These are phyloP conservation scores for Protonemura montana DNA, from an alignment of 2,888 invertebrate genomes.

Conservation along the genomic window DNA sequence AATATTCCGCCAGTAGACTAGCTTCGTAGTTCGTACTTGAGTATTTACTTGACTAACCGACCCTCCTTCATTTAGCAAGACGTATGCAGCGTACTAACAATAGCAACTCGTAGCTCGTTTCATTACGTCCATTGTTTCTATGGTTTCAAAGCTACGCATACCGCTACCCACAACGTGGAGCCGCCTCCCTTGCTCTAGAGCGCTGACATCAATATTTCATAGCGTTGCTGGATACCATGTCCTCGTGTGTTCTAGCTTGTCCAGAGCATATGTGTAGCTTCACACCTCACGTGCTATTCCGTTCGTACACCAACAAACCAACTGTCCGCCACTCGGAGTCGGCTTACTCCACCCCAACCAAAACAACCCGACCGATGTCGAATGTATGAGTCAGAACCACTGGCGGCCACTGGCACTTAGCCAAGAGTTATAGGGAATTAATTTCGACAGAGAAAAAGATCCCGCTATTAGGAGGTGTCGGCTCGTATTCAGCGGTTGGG, in stretches of 20 bases:
- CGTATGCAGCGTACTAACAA: not conserved
- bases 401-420: constrained; percentile 13
- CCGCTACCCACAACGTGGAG: not conserved
- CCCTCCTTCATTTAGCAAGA: constrained; percentile 12
- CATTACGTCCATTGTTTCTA: not conserved
- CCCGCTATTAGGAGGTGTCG: constrained; percentile 35
- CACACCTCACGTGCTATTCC: not conserved
- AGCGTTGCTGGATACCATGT: not conserved
- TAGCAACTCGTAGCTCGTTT: not conserved
- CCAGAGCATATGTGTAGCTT: not conserved
- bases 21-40: not conserved
- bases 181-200: not conserved
- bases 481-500: not conserved
- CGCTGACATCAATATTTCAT: not conserved
- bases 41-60: not conserved
- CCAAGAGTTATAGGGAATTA: constrained; percentile 45
- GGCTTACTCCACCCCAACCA: not conserved
- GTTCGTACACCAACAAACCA: not conserved
- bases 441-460: constrained; percentile 42
- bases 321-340: not conserved
- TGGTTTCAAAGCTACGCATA: not conserved
- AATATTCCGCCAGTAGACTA: no score
- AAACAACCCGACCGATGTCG: not conserved
- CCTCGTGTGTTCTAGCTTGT: not conserved
- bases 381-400: not conserved